Conservation (phyloP, 1,140 invertebrate genomes). For the Hestina assimilis region DNA sequence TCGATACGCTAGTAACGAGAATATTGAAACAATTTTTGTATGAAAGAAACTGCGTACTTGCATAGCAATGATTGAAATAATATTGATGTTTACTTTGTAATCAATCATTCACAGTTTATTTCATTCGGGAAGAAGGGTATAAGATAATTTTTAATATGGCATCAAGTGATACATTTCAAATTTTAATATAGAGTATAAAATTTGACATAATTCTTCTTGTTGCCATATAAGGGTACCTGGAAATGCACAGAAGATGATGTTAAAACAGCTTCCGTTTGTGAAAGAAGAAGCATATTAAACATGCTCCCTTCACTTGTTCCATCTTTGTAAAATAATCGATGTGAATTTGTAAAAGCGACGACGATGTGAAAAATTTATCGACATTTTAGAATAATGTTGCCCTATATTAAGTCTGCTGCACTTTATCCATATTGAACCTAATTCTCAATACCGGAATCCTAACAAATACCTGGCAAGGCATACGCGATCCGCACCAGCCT, state of each 20-base stretch:
- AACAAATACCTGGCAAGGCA: slow-evolving; percentile 68
- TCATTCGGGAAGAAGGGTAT: slow-evolving; percentile 42
- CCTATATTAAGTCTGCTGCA: slow-evolving; percentile 11
- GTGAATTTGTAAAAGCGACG: slow-evolving; percentile 5
- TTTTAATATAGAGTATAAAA: slow-evolving; percentile 7
- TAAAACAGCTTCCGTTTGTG: slow-evolving; percentile 60
- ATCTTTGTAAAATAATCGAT: slow-evolving; percentile 3
- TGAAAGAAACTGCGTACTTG: neutral
- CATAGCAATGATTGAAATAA: neutral
- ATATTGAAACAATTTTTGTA: slow-evolving; percentile 21
- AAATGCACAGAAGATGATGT: slow-evolving; percentile 69
- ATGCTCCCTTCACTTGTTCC: slow-evolving; percentile 33
- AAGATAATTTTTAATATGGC: slow-evolving; percentile 49
- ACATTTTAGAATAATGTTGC: neutral
- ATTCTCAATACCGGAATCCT: slow-evolving; percentile 33
- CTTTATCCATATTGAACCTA: slow-evolving; percentile 9
- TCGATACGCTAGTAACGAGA: slow-evolving; percentile 64
- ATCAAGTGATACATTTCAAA: slow-evolving; percentile 38
- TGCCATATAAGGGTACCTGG: slow-evolving; percentile 67
- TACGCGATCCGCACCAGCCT: slow-evolving; percentile 39
- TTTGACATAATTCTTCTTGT: slow-evolving; percentile 35
- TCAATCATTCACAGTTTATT: slow-evolving; percentile 46
- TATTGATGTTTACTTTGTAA: neutral
- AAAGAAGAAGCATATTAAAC: slow-evolving; percentile 44
- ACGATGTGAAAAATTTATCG: neutral